Conservation (phyloP, 2,888 invertebrate genomes). For the Leistus spinibarbis region DNA sequence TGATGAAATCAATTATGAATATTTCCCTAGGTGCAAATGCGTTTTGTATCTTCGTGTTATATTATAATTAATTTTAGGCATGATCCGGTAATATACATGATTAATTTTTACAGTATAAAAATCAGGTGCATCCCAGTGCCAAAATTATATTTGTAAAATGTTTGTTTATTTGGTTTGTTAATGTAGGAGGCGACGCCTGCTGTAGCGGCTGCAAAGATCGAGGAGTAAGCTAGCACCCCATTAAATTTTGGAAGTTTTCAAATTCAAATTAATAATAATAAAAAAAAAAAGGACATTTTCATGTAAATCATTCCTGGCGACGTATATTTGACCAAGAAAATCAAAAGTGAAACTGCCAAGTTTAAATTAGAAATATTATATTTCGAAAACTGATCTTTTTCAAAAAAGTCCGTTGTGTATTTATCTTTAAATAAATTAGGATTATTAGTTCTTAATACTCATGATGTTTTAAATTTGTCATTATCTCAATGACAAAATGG, state of each 20-base stretch:
- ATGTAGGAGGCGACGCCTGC: neutral
- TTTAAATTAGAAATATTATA: slow-evolving; percentile 45
- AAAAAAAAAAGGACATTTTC: slow-evolving; percentile 46
- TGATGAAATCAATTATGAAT: neutral
- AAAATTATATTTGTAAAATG: neutral
- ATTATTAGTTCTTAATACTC: slow-evolving; percentile 34
- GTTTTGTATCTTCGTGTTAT: neutral
- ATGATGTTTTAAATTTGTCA: slow-evolving; percentile 53
- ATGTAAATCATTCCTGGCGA: slow-evolving; percentile 55
- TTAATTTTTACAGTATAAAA: neutral
- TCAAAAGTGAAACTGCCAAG: slow-evolving; percentile 52
- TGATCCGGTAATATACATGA: neutral
- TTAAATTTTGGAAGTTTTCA: neutral
- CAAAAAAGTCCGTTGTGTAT: neutral
- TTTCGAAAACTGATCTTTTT: neutral
- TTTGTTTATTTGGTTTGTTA: neutral
- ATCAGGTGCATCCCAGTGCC: too few relatives aligned
- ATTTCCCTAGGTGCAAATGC: neutral
- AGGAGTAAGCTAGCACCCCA: neutral
- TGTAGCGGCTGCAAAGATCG: neutral
- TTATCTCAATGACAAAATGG: slow-evolving; percentile 50
- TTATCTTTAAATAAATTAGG: neutral
- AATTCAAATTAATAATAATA: slow-evolving; percentile 40
- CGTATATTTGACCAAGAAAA: slow-evolving; percentile 52
- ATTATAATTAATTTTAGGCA: neutral